phyloP scores from a whole-genome alignment of 2,888 invertebrate genomes.

The Xanthia icteritia region DNA sequence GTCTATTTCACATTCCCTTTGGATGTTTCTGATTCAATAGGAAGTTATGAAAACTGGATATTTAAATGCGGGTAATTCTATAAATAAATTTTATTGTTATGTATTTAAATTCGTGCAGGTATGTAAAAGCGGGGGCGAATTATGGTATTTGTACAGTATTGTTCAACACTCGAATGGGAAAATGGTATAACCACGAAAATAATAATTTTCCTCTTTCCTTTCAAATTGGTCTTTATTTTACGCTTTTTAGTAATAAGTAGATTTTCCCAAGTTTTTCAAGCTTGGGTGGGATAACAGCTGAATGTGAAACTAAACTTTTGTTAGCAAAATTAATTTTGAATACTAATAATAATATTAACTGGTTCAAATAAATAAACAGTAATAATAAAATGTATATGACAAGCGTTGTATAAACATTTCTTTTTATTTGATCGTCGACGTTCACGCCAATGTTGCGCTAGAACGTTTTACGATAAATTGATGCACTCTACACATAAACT shows the following conservation, averaged over 20 bases:
- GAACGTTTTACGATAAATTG: conserved; percentile 37
- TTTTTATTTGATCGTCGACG: conserved; percentile 38
- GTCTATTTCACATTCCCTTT: neutral
- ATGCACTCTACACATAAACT: conserved; percentile 28
- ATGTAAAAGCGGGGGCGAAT: conserved; percentile 7
- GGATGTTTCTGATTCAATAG: conserved; percentile 20
- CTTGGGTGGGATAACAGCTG: no score
- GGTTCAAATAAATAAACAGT: conserved; percentile 30
- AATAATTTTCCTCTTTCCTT: conserved; percentile 1
- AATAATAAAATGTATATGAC: conserved; percentile 11
- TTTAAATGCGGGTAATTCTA: conserved; percentile 8
- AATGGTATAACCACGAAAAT: neutral
- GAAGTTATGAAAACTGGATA: conserved; percentile 29
- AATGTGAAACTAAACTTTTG: no score
- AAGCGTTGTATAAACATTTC: conserved; percentile 32
- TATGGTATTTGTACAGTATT: conserved; percentile 32
- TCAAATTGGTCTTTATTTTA: neutral
- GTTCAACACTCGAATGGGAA: neutral
- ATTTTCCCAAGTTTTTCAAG: no score
- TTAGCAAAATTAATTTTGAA: neutral
- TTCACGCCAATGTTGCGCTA: conserved; percentile 33
- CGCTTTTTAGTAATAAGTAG: no score
- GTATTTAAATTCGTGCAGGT: conserved; percentile 31
- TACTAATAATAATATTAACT: conserved; percentile 4
- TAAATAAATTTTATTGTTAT: conserved; percentile 41